These are phyloP conservation scores for Cyanoliseus patagonus DNA, from an alignment of 2,113 vertebrate genomes.

Conservation along the genomic window DNA sequence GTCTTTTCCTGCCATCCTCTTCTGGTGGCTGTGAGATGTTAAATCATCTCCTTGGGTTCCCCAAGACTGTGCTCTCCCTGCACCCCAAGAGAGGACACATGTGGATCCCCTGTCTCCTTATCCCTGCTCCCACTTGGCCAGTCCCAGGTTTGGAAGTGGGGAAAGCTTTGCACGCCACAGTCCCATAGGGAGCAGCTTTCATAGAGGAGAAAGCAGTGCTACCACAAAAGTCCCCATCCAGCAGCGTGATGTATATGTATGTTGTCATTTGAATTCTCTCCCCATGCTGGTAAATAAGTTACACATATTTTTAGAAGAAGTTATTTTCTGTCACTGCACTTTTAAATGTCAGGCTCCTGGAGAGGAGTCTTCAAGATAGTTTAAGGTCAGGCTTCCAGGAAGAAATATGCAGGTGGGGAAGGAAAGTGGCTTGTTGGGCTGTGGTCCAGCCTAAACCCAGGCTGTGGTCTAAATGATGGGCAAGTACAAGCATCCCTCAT, in stretches of 20 bases:
- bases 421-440: background rate
- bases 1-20: background rate
- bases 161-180: background rate
- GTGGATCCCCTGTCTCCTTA: background rate
- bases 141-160: background rate
- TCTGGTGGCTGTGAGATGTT: background rate
- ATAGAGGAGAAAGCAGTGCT: background rate
- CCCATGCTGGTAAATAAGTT: constrained; percentile 54
- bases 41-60: background rate
- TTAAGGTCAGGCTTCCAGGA: constrained; percentile 56
- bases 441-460: background rate
- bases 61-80: background rate
- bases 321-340: constrained; percentile 59
- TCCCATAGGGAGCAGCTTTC: background rate
- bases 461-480: background rate
- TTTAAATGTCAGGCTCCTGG: constrained; percentile 61
- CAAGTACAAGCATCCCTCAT: background rate
- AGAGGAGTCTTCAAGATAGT: constrained; percentile 28
- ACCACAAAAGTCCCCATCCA: background rate
- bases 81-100: rapidly evolving
- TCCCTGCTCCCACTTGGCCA: background rate
- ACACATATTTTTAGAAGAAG: constrained; percentile 53
- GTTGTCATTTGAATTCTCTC: constrained; percentile 35
- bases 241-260: background rate
- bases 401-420: background rate